Conservation (phyloP, 2,888 invertebrate species). For the Amblyjoppa fuscipennis region DNA sequence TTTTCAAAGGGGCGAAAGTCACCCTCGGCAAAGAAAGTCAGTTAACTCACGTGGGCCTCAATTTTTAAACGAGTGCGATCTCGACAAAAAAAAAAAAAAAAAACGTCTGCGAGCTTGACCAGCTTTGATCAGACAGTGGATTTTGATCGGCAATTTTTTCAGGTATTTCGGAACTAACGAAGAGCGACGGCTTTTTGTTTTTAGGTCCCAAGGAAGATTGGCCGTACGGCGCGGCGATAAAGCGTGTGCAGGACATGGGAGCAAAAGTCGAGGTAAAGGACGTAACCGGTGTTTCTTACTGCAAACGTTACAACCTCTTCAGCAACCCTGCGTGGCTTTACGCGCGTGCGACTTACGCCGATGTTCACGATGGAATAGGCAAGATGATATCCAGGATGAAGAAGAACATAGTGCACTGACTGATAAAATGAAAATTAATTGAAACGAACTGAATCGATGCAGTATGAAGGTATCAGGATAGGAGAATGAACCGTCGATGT, state of each 20-base stretch:
- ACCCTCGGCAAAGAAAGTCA: constrained; percentile 84
- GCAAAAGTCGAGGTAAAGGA: constrained; percentile 83
- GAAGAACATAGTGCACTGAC: constrained; percentile 68
- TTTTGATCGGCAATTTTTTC: neutral
- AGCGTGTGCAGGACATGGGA: constrained; percentile 85
- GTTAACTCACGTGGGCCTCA: neutral
- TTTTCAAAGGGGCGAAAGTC: constrained; percentile 82
- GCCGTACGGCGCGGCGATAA: constrained; percentile 86
- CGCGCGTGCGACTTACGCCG: constrained; percentile 84
- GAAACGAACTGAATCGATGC: neutral
- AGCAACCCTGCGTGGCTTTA: constrained; percentile 88
- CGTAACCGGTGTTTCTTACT: constrained; percentile 84
- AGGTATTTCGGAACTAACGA: neutral
- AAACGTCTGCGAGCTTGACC: neutral
- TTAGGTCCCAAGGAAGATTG: constrained; percentile 83
- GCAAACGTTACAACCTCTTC: constrained; percentile 85
- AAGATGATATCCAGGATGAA: constrained; percentile 81
- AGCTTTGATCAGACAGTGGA: neutral
- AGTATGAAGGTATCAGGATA: constrained; percentile 18
- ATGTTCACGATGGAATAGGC: constrained; percentile 86
- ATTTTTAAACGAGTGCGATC: neutral
- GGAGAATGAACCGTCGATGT: constrained; percentile 31
- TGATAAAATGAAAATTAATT: constrained; percentile 10
- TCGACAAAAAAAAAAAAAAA: neutral
- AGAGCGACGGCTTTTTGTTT: neutral